A percentile compares a stretch with the other conserved stretches of the same genome.
phyloP scores from a whole-genome alignment of 2,113 vertebrate species.

The Rhinoptilus africanus region DNA sequence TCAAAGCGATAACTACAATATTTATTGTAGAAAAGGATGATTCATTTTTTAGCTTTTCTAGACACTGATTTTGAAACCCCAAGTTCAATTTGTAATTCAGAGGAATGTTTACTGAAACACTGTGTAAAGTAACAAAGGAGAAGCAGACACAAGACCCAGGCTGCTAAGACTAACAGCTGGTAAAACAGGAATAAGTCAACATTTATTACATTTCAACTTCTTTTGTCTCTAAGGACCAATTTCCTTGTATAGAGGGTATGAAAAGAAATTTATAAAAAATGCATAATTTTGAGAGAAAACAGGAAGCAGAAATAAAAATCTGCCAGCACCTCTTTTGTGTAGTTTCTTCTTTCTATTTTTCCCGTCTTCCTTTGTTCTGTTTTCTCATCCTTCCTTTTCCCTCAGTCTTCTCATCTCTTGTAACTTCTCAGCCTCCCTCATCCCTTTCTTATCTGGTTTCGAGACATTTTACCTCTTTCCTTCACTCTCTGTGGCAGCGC shows the following conservation, averaged over 20 bases:
- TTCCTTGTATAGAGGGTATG: background rate
- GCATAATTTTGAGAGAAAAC: background rate
- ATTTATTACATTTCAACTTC: background rate
- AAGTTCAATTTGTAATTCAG: background rate
- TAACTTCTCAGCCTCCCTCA: background rate
- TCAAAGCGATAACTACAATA: background rate
- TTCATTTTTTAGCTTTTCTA: background rate
- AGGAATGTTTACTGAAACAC: background rate
- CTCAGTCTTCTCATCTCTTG: background rate
- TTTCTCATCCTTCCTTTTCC: background rate
- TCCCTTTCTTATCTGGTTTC: background rate
- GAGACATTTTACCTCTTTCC: background rate
- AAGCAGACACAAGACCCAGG: background rate
- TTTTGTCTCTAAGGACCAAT: background rate
- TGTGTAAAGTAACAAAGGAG: background rate
- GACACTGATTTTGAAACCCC: background rate
- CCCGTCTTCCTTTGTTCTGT: background rate
- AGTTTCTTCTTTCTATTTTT: background rate
- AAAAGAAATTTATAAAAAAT: background rate
- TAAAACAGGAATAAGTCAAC: background rate
- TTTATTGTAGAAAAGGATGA: background rate
- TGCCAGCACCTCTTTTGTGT: background rate
- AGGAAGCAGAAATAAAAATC: background rate
- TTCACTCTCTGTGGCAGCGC: rapidly evolving
- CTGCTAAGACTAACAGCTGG: background rate